phyloP scores from a whole-genome alignment of 2,888 invertebrate species.

The Rotaria macrura region DNA sequence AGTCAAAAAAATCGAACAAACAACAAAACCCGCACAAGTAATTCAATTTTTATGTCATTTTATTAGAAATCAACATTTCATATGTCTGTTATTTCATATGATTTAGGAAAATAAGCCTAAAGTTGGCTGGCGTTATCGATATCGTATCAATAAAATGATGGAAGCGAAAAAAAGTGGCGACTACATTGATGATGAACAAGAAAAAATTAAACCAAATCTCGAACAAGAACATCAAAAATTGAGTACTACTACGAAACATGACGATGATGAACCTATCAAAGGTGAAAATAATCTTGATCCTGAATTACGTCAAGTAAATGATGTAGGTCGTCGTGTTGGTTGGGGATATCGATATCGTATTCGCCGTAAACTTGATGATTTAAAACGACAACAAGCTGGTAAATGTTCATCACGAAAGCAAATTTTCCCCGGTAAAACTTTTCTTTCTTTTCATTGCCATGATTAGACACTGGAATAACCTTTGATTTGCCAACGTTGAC shows the following conservation, averaged over 20 bases:
- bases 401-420: too few species aligned
- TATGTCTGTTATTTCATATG: neutral
- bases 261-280: neutral
- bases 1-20: neutral
- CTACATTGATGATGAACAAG: neutral
- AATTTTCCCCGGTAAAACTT: too few species aligned
- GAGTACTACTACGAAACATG: neutral
- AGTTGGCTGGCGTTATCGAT: constrained; percentile 27
- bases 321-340: constrained; percentile 4
- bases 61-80: neutral
- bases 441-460: neutral
- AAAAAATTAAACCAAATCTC: neutral
- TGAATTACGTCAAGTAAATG: neutral
- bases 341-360: constrained; percentile 31
- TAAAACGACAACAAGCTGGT: neutral
- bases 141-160: constrained; percentile 16
- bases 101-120: constrained; percentile 20
- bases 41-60: neutral
- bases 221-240: neutral
- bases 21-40: neutral
- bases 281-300: neutral
- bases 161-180: neutral
- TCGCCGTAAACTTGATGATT: neutral
- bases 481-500: neutral
- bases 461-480: neutral